Evolutionary conservation across 2,888 invertebrate genomes (phyloP).

Genomic region (Choristoneura rosaceana): DNA sequence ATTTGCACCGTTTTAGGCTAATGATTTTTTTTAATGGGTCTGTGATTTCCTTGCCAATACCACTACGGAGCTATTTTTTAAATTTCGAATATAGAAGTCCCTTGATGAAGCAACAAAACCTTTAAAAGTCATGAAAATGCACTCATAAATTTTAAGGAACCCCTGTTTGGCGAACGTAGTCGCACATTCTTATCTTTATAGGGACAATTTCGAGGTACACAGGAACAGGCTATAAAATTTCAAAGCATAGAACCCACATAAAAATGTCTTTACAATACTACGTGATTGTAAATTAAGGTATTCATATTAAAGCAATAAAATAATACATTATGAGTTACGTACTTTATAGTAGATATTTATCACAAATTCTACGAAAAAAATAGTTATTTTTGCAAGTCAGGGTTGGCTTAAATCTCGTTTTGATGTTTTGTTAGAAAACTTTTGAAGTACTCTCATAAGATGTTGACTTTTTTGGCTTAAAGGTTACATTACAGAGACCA

Average conservation of each 20-base stretch:
- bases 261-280: slow-evolving; percentile 6
- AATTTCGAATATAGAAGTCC: neutral
- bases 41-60: neutral
- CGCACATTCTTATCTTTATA: slow-evolving; percentile 72
- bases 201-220: slow-evolving; percentile 69
- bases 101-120: slow-evolving; percentile 57
- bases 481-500: neutral
- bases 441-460: neutral
- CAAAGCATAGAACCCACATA: slow-evolving; percentile 44
- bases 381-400: too few relatives aligned
- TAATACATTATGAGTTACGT: neutral
- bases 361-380: too few relatives aligned
- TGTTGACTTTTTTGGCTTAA: neutral
- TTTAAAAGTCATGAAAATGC: slow-evolving; percentile 65
- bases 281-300: neutral
- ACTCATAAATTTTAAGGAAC: slow-evolving; percentile 69
- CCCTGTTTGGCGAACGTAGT: slow-evolving; percentile 62
- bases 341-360: too few relatives aligned
- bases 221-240: slow-evolving; percentile 54
- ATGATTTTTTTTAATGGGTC: neutral
- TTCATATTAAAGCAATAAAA: neutral
- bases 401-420: too few relatives aligned
- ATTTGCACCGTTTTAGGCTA: neutral
- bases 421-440: too few relatives aligned
- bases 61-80: neutral